Conservation (phyloP, 1,140 invertebrate genomes). For the Drosophila subobscura region DNA sequence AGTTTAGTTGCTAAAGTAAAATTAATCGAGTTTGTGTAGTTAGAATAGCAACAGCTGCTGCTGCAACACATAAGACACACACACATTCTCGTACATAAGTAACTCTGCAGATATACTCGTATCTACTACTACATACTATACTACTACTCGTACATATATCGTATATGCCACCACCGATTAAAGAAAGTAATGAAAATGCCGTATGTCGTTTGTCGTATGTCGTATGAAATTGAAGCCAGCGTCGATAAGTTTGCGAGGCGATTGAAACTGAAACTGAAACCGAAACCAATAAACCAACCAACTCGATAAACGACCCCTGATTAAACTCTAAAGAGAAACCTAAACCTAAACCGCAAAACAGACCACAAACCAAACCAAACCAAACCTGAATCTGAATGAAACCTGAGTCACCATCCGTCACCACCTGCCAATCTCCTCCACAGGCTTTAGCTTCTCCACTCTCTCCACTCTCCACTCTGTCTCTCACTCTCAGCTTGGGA, state of each 20-base stretch:
- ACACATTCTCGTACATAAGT: neutral
- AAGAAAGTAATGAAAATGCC: neutral
- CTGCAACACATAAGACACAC: constrained; percentile 1
- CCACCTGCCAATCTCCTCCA: neutral
- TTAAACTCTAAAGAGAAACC: constrained; percentile 47
- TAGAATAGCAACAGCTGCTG: constrained; percentile 36
- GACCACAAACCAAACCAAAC: constrained; percentile 3
- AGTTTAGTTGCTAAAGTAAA: constrained; percentile 48
- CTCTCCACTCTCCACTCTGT: neutral
- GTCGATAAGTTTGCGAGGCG: constrained; percentile 7
- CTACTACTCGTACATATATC: constrained; percentile 6
- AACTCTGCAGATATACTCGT: constrained; percentile 20
- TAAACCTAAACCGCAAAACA: constrained; percentile 13
- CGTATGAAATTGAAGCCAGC: constrained; percentile 18
- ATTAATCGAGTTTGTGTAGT: constrained; percentile 53
- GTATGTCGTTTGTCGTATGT: too few species aligned
- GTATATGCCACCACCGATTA: constrained; percentile 22
- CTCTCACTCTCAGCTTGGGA: constrained; percentile 7
- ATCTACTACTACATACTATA: constrained; percentile 14
- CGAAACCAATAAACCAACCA: constrained; percentile 30
- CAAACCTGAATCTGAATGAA: constrained; percentile 10
- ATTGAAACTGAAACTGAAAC: constrained; percentile 22
- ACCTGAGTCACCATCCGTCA: constrained; percentile 2
- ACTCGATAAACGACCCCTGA: constrained; percentile 31
- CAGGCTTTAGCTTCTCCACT: constrained; percentile 6